A percentile compares a stretch with the other conserved stretches of the same genome.
Evolutionary conservation across 2,888 invertebrate species (phyloP).

Genomic region (Polyommatus iphigenia): DNA sequence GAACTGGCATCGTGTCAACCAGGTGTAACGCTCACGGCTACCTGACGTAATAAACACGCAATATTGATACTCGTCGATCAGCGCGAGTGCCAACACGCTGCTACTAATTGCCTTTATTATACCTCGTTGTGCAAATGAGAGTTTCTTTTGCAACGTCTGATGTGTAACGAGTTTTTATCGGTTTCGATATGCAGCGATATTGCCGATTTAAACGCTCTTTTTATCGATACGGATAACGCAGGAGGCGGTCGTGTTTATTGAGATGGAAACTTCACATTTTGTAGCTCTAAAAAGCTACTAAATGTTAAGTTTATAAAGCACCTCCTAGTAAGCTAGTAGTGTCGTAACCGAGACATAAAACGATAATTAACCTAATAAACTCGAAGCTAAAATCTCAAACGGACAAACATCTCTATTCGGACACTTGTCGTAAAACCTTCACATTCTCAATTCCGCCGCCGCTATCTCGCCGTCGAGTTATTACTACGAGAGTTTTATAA

Average conservation of each 20-base stretch:
- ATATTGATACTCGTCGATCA: conserved; percentile 43
- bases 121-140: conserved; percentile 13
- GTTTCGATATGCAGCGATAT: conserved; percentile 7
- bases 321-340: background rate
- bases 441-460: conserved; percentile 10
- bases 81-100: conserved; percentile 13
- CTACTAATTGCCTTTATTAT: conserved; percentile 21
- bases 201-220: background rate
- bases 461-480: conserved; percentile 8
- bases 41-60: conserved; percentile 51
- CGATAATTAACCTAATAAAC: conserved; percentile 2
- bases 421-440: conserved; percentile 5
- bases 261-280: background rate
- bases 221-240: background rate
- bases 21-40: conserved; percentile 40
- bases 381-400: conserved; percentile 16
- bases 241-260: background rate
- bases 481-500: conserved; percentile 23
- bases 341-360: conserved; percentile 8
- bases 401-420: background rate
- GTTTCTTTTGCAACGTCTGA: conserved; percentile 9
- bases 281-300: background rate
- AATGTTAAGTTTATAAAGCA: background rate
- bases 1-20: conserved; percentile 16
- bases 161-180: conserved; percentile 13